Base-by-base conservation (phyloP, 2,888 invertebrate genomes). In the Parnassius smintheus region DNA sequence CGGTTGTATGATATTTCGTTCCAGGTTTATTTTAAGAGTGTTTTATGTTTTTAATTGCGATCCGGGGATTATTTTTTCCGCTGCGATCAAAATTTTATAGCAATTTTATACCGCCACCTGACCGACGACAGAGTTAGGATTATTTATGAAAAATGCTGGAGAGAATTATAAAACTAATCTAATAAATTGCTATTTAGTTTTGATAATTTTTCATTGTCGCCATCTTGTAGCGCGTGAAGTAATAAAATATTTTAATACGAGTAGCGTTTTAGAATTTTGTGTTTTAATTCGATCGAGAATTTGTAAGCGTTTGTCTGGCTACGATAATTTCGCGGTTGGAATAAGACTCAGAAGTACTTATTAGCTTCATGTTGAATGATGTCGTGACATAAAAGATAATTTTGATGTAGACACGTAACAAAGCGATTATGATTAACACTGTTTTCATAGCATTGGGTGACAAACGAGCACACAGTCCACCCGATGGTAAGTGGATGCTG, bases 11-110 rank as follows among this genome's bases (percentile, higher is more conserved):
- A 89, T 87, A 86, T 87, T 83, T 80, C 78, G 81, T 75, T 85
- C 78, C 80, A 80, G 78, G 81, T 82, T 85, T 88, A 88, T 89
- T 88, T 86, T 72, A 78, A 81, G 86, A 84, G 76, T 84, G 81
- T 86, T 85, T 86, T 87, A 88, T 85, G 81, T 85, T 88, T 89
- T 90, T 91, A 91, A 91, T 91, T 91, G 88, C 85, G 83, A 78
- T 82, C 75, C 76, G 77, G 68, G 76, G 81, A 86, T 87, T 88
- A 87, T 88, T 90, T 87, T 35, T 85, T 84, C 80, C 70, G 76
- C 76, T 78, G 82, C 80, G 82, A 81, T 81, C 82, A 78, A 82
- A 86, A 81, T 85, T 86, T 88, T 86, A 88, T 86, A 83, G 85
- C 82, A 85, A 82, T 87, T 86, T 89, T 85, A 85, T 83, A 78